A percentile compares a stretch with the other conserved stretches of the same genome.
Conservation (phyloP, 2,797 vertebrate genomes). For the Oreortyx pictus region DNA sequence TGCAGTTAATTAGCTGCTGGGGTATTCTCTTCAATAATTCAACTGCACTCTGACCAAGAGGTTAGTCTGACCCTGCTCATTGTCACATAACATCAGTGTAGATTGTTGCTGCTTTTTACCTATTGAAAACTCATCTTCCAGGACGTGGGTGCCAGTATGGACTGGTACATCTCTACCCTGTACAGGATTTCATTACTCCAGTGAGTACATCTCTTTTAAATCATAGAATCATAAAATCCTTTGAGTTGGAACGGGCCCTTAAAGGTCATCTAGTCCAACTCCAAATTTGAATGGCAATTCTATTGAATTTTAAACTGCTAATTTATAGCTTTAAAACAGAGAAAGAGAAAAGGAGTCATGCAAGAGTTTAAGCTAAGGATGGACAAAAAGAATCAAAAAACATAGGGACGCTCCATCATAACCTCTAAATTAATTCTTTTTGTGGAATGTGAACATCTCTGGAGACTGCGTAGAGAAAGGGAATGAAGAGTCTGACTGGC, state of each 20-base stretch:
- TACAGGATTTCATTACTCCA: background rate
- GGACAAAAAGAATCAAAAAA: background rate
- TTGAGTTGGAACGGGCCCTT: no score
- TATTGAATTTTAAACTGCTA: background rate
- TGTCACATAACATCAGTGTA: background rate
- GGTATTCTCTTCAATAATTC: background rate
- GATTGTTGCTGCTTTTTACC: background rate
- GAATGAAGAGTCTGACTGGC: background rate
- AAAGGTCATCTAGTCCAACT: no score
- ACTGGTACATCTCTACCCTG: no score
- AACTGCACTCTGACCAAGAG: background rate
- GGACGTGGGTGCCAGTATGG: background rate
- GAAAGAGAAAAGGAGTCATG: background rate
- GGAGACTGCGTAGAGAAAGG: background rate
- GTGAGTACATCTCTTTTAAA: background rate
- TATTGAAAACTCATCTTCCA: background rate
- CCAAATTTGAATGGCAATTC: no score
- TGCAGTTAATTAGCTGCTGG: background rate
- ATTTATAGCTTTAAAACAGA: background rate
- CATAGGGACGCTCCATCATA: background rate
- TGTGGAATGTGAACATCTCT: background rate
- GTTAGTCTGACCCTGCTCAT: background rate
- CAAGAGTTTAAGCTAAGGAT: background rate
- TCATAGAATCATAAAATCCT: background rate
- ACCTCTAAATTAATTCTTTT: no score